These are phyloP conservation scores for Oikopleura dioica DNA, from an alignment of 23 tunicate genomes.

Conservation along the genomic window DNA sequence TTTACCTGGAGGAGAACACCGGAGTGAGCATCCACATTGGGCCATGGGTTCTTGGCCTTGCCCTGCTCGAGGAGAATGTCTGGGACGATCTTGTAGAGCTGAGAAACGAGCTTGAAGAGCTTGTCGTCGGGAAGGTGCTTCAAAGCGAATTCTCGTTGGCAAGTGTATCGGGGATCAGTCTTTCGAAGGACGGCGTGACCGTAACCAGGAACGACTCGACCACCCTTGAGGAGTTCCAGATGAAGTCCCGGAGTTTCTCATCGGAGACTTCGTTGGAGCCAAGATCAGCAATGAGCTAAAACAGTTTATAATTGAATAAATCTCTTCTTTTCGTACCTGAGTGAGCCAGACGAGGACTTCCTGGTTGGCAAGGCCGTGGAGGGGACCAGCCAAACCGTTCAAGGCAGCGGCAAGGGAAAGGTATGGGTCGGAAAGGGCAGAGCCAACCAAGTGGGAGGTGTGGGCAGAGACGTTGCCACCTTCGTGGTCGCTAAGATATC, in stretches of 20 bases:
- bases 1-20: constrained; percentile 54
- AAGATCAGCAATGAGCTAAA: constrained; percentile 31
- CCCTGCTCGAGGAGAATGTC: constrained; percentile 70
- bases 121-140: constrained; percentile 88
- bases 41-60: constrained; percentile 87
- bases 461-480: constrained; percentile 92
- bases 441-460: constrained; percentile 77
- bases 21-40: constrained; percentile 99
- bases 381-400: constrained; percentile 99
- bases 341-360: constrained; percentile 95
- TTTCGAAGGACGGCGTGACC: constrained; percentile 94
- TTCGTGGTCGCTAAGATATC: constrained; percentile 30
- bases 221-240: constrained; percentile 83
- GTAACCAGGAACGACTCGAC: constrained; percentile 95
- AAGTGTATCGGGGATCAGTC: constrained; percentile 88
- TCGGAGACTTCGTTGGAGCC: constrained; percentile 69
- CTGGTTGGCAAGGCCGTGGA: constrained; percentile 89
- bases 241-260: constrained; percentile 43
- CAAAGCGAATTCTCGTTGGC: constrained; percentile 94
- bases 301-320: neutral
- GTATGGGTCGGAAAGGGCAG: constrained; percentile 78
- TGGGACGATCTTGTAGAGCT: constrained; percentile 74
- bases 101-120: constrained; percentile 83
- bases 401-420: constrained; percentile 64
- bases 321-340: neutral